Percentiles rank a stretch among this genome's conserved stretches.
Conservation (phyloP, 2,888 invertebrate species). For the Lingula anatina region DNA sequence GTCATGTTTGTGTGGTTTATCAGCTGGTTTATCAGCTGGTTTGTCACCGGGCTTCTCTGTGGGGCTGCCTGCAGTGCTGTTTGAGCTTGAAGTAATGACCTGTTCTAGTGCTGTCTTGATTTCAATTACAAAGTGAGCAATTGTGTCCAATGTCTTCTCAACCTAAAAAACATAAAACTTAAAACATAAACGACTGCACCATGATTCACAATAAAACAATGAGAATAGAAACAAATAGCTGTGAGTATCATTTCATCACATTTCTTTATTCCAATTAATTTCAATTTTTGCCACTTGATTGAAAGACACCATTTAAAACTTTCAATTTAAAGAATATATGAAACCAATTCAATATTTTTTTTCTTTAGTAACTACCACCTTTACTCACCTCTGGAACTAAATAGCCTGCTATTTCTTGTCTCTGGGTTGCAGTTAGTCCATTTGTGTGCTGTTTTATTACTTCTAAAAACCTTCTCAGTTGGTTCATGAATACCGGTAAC, state of each 20-base stretch:
- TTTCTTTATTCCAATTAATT: too few relatives aligned
- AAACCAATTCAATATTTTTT: too few relatives aligned
- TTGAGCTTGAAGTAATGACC: too few relatives aligned
- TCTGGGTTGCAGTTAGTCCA: slow-evolving; percentile 58
- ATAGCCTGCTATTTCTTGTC: slow-evolving; percentile 62
- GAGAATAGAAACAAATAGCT: not conserved
- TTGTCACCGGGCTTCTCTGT: slow-evolving; percentile 35
- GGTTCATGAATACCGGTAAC: slow-evolving; percentile 63
- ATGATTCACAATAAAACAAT: not conserved
- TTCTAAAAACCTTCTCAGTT: slow-evolving; percentile 60
- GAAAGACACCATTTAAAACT: too few relatives aligned
- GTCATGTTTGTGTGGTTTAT: slow-evolving; percentile 16
- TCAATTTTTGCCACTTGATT: too few relatives aligned
- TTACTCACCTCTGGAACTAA: slow-evolving; percentile 63
- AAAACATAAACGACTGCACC: not conserved
- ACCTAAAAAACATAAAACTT: slow-evolving; percentile 53
- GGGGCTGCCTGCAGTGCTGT: too few relatives aligned
- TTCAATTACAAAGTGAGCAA: slow-evolving; percentile 60
- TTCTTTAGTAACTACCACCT: too few relatives aligned
- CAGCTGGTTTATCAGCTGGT: slow-evolving; percentile 22
- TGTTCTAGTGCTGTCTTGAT: slow-evolving; percentile 62
- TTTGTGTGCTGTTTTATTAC: slow-evolving; percentile 61
- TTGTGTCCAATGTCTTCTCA: slow-evolving; percentile 60
- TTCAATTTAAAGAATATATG: too few relatives aligned
- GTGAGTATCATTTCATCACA: not conserved